These are phyloP conservation scores for Patagioenas fasciata DNA, from an alignment of 2,113 vertebrate species.

Conservation along the genomic window DNA sequence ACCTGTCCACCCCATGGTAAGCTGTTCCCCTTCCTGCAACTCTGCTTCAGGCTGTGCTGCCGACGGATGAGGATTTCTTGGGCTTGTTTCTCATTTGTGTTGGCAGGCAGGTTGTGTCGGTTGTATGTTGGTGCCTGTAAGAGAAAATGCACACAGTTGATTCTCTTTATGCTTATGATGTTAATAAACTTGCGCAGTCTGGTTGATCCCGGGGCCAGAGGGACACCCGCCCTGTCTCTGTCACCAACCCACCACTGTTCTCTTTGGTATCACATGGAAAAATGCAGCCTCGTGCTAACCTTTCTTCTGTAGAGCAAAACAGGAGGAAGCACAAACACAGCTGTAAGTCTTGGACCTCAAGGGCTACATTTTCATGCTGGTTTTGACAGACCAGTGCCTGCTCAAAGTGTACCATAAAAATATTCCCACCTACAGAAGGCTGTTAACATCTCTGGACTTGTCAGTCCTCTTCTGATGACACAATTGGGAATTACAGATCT, in stretches of 20 bases:
- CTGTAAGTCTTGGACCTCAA: background rate
- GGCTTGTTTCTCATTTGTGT: constrained; percentile 68
- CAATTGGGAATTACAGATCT: background rate
- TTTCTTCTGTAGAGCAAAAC: background rate
- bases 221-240: rapidly evolving
- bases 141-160: background rate
- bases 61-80: constrained; percentile 79
- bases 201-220: background rate
- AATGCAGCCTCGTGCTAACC: background rate
- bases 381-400: background rate
- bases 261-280: background rate
- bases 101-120: constrained; percentile 70
- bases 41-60: constrained; percentile 71
- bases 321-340: background rate
- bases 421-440: background rate
- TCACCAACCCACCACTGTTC: rapidly evolving
- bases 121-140: constrained; percentile 77
- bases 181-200: background rate
- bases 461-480: background rate
- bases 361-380: background rate
- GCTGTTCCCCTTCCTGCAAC: constrained; percentile 73
- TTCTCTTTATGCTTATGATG: background rate
- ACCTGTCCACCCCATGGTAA: constrained; percentile 74
- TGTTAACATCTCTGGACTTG: background rate
- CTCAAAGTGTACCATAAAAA: background rate